Percentiles rank a stretch among this genome's conserved stretches.
Conservation (phyloP, 2,113 vertebrate species). For the Sinosuthora webbiana region DNA sequence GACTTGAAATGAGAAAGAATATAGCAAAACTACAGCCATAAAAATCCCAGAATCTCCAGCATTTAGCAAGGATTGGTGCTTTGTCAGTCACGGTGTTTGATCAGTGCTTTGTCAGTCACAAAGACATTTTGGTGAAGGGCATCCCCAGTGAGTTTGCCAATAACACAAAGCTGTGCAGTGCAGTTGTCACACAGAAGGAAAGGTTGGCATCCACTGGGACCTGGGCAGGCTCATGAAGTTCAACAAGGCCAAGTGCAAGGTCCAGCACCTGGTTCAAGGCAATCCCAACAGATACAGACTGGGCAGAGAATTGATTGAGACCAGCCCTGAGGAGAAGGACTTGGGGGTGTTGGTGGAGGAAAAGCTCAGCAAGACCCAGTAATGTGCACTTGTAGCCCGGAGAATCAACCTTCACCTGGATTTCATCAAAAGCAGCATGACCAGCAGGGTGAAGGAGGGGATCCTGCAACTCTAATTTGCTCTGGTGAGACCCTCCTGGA, state of each 20-base stretch:
- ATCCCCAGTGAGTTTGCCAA: fast-evolving
- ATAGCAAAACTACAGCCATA: background rate
- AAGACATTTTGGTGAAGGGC: background rate
- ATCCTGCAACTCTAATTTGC: background rate
- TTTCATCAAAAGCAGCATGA: fast-evolving
- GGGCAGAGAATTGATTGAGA: background rate
- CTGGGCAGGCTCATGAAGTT: background rate
- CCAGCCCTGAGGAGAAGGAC: background rate
- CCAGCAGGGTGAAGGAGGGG: background rate
- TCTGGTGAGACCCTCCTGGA: background rate
- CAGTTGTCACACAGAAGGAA: fast-evolving
- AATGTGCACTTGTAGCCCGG: background rate
- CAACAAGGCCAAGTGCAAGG: background rate
- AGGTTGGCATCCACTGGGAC: background rate
- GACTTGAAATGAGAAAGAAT: background rate
- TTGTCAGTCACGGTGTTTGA: too few species aligned
- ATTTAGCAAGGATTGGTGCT: background rate
- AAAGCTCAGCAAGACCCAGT: background rate
- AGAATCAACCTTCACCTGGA: background rate
- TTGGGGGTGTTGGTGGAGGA: background rate
- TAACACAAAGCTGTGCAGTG: background rate
- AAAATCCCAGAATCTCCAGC: background rate
- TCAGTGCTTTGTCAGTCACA: background rate
- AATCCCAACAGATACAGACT: background rate
- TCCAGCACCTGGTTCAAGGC: background rate